phyloP scores from a whole-genome alignment of 2,888 invertebrate species.

The Lithosia quadra region DNA sequence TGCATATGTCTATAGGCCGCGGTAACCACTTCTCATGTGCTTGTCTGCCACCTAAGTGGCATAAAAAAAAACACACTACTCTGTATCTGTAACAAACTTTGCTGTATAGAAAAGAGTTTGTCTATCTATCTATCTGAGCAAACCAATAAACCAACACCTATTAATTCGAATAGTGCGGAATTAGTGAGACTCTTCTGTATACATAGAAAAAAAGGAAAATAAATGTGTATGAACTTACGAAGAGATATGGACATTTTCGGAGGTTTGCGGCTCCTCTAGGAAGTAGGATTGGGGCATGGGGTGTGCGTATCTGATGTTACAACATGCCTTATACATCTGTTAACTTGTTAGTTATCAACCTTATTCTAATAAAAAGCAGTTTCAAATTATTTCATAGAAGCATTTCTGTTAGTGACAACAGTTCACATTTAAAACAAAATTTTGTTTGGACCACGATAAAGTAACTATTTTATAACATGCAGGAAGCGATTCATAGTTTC shows the following conservation, averaged over 20 bases:
- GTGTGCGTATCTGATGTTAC: slow-evolving; percentile 62
- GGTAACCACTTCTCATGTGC: too few species aligned
- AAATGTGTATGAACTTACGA: slow-evolving; percentile 57
- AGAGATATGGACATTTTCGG: slow-evolving; percentile 49
- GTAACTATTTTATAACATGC: background rate
- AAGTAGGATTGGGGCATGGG: slow-evolving; percentile 62
- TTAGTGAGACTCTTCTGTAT: background rate
- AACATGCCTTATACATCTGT: slow-evolving; percentile 30
- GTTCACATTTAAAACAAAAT: background rate
- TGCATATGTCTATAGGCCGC: too few species aligned
- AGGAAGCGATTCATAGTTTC: background rate
- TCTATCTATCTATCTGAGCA: too few species aligned
- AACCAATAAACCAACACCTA: too few species aligned
- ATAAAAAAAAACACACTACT: too few species aligned
- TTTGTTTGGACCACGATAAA: background rate
- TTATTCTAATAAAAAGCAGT: background rate
- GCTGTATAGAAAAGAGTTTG: too few species aligned
- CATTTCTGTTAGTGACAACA: background rate
- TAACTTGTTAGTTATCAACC: slow-evolving; percentile 10
- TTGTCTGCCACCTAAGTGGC: too few species aligned
- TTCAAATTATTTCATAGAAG: background rate
- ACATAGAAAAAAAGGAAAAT: slow-evolving; percentile 26
- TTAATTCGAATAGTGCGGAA: background rate
- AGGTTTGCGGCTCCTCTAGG: slow-evolving; percentile 58
- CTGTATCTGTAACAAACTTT: too few species aligned